These are phyloP conservation scores for Madoqua kirkii DNA, from an alignment of 2,113 vertebrate genomes.

Conservation along the genomic window DNA sequence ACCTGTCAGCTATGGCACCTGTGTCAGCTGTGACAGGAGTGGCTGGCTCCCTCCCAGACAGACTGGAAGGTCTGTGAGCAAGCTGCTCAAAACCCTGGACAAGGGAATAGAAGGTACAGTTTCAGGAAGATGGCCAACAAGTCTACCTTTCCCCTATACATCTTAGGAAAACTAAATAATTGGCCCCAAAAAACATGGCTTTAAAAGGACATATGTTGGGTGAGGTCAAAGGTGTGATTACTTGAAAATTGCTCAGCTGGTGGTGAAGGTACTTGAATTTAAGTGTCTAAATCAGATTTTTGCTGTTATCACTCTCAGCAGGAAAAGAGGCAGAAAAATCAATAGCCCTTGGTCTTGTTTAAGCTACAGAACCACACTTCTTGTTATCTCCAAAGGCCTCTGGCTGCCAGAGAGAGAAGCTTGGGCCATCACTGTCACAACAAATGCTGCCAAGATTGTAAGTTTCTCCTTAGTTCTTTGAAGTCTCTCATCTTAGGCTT, in stretches of 20 bases:
- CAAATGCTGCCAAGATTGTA: neutral
- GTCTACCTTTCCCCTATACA: neutral
- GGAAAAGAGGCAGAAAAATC: slow-evolving; percentile 55
- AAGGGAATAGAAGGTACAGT: neutral
- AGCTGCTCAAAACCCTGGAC: neutral
- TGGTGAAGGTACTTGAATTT: slow-evolving; percentile 54
- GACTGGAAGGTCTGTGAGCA: neutral
- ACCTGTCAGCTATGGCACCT: neutral
- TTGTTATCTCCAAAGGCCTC: slow-evolving; percentile 2
- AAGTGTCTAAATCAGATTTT: slow-evolving; percentile 65
- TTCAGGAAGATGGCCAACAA: neutral
- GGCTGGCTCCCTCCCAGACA: neutral
- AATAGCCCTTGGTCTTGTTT: slow-evolving; percentile 43
- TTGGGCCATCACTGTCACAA: neutral
- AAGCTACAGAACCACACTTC: slow-evolving; percentile 35
- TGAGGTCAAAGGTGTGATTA: slow-evolving; percentile 50
- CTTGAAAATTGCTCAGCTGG: slow-evolving; percentile 58
- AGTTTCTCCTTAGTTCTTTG: slow-evolving; percentile 36
- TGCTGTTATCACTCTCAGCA: slow-evolving; percentile 44
- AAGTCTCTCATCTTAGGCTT: neutral
- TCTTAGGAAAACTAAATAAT: slow-evolving; percentile 53
- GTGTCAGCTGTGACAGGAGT: neutral
- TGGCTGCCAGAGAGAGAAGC: neutral
- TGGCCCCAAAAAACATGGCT: neutral
- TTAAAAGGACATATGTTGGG: slow-evolving; percentile 23